phyloP scores from a whole-genome alignment of 37 sponge, comb jelly and placozoan genomes.

The Ephydatia muelleri region DNA sequence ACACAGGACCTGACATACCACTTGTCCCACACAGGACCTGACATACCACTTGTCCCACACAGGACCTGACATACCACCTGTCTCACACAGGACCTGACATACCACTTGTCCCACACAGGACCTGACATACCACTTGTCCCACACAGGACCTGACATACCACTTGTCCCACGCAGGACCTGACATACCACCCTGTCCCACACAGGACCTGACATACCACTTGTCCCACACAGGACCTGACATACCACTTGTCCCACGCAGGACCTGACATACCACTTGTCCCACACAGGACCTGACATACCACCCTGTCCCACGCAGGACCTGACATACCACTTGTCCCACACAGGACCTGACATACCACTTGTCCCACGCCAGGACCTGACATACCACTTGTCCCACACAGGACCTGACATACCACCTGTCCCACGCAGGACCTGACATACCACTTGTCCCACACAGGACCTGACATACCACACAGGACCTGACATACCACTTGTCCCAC shows the following conservation, averaged over 20 bases:
- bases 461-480: not conserved
- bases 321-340: not conserved
- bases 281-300: not conserved
- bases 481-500: not conserved
- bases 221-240: not conserved
- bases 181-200: not conserved
- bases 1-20: not conserved
- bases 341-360: not conserved
- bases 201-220: not conserved
- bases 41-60: not conserved
- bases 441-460: not conserved
- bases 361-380: not conserved
- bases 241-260: not conserved
- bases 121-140: not conserved
- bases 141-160: not conserved
- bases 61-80: not conserved
- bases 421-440: not conserved
- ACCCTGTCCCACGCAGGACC: not conserved
- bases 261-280: not conserved
- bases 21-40: not conserved
- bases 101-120: not conserved
- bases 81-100: not conserved
- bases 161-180: no score
- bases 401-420: not conserved
- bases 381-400: not conserved